Evolutionary conservation across 2,113 vertebrate species (phyloP).

Genomic region (Anoplopoma fimbria): DNA sequence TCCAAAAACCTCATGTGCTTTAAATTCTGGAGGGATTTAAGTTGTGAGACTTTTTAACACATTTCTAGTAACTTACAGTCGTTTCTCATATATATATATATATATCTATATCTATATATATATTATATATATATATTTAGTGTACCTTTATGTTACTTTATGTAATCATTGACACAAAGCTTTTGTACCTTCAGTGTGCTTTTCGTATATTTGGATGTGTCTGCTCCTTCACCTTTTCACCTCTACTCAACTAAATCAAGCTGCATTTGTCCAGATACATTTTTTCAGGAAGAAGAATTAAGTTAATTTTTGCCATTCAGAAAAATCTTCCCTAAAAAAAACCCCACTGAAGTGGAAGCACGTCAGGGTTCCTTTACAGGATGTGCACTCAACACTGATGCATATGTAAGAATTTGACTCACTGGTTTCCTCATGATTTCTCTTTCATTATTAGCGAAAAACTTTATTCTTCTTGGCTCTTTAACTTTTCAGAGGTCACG

Average conservation of each 20-base stretch:
- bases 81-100: not conserved
- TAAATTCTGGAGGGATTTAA: not conserved
- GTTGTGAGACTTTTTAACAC: not conserved
- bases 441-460: not conserved
- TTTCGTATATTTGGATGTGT: not conserved
- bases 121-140: not conserved
- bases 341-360: too few species aligned
- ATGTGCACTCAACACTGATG: not conserved
- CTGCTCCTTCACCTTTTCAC: constrained; percentile 38
- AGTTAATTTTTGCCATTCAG: not conserved
- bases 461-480: not conserved
- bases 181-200: not conserved
- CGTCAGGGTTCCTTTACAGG: not conserved
- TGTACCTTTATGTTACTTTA: not conserved
- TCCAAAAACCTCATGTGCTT: not conserved
- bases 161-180: not conserved
- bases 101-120: too few species aligned
- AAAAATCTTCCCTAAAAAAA: not conserved
- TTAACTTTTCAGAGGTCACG: not conserved
- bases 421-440: not conserved
- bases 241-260: constrained; percentile 2
- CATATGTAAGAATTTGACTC: not conserved
- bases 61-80: not conserved
- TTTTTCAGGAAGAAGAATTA: not conserved
- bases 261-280: constrained; percentile 27